Percentiles rank a stretch among this genome's conserved stretches.
Evolutionary conservation across 1,140 invertebrate species (phyloP).

Genomic region (Stegodyphus mimosarum): DNA sequence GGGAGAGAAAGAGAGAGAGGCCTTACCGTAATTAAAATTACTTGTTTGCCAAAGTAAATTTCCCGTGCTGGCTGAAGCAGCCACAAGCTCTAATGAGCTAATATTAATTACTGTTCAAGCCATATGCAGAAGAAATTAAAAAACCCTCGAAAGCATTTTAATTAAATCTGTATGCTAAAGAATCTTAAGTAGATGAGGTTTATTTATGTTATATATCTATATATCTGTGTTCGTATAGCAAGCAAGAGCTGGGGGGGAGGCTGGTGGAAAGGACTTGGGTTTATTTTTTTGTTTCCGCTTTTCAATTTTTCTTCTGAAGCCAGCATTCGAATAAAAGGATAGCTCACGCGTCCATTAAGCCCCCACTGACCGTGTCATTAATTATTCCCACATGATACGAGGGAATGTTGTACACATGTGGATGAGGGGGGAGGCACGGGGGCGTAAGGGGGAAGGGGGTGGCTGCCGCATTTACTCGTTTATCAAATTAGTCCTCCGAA

Average conservation of each 20-base stretch:
- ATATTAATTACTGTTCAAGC: conserved; percentile 60
- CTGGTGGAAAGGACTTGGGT: background rate
- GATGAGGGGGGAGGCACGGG: background rate
- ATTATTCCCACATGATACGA: conserved; percentile 59
- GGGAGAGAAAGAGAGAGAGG: conserved; percentile 6
- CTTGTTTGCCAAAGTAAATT: conserved; percentile 61
- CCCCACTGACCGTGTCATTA: conserved; percentile 54
- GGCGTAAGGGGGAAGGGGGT: conserved; percentile 1
- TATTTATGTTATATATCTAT: conserved; percentile 60
- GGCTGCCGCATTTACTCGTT: conserved; percentile 51
- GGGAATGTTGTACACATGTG: conserved; percentile 46
- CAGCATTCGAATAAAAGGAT: conserved; percentile 59
- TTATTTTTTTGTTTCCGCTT: background rate
- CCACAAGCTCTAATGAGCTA: conserved; percentile 59
- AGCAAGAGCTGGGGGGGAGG: no score
- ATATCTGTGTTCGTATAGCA: conserved; percentile 28
- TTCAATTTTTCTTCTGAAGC: conserved; percentile 34
- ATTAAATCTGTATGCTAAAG: conserved; percentile 61
- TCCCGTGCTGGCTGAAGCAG: conserved; percentile 56
- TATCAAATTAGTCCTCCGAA: conserved; percentile 58
- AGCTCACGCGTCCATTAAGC: conserved; percentile 57
- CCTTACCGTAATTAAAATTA: conserved; percentile 59
- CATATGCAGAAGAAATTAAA: conserved; percentile 61
- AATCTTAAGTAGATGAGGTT: conserved; percentile 61
- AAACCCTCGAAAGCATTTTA: conserved; percentile 61